These are phyloP conservation scores for Heliconius eleuchia DNA, from an alignment of 1,140 invertebrate species.

Conservation along the genomic window DNA sequence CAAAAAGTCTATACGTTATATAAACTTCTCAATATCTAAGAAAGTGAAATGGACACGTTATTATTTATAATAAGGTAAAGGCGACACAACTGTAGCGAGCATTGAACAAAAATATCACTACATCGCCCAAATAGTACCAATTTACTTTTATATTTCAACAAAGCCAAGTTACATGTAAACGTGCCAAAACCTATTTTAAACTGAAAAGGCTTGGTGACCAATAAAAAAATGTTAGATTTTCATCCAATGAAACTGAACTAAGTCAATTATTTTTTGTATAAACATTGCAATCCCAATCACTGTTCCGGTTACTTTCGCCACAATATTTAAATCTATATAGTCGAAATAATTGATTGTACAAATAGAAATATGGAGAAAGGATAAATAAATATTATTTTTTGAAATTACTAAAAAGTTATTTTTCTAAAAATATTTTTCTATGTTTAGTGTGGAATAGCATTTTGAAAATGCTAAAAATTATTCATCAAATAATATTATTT, in stretches of 20 bases:
- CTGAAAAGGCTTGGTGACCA: conserved; percentile 8
- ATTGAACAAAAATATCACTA: conserved; percentile 3
- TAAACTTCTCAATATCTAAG: not conserved
- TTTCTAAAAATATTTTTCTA: not conserved
- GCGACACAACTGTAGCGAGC: not conserved
- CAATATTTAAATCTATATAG: conserved; percentile 1
- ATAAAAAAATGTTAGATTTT: conserved; percentile 20
- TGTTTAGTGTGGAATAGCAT: no score
- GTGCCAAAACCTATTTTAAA: conserved; percentile 10
- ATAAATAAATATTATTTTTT: not conserved
- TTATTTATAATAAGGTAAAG: not conserved
- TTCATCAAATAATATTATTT: no score
- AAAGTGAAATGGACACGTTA: not conserved
- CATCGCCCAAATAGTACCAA: not conserved
- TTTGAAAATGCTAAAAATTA: no score
- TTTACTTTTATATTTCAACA: conserved; percentile 11
- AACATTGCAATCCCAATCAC: conserved; percentile 15
- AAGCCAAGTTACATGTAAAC: conserved; percentile 8
- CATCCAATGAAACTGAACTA: conserved; percentile 8
- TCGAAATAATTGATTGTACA: not conserved
- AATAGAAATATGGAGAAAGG: not conserved
- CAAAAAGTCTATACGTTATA: not conserved
- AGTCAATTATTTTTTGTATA: conserved; percentile 31
- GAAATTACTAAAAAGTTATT: not conserved
- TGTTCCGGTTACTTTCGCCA: not conserved